phyloP scores from a whole-genome alignment of 2,113 vertebrate species.

The Oreocharis arfaki region DNA sequence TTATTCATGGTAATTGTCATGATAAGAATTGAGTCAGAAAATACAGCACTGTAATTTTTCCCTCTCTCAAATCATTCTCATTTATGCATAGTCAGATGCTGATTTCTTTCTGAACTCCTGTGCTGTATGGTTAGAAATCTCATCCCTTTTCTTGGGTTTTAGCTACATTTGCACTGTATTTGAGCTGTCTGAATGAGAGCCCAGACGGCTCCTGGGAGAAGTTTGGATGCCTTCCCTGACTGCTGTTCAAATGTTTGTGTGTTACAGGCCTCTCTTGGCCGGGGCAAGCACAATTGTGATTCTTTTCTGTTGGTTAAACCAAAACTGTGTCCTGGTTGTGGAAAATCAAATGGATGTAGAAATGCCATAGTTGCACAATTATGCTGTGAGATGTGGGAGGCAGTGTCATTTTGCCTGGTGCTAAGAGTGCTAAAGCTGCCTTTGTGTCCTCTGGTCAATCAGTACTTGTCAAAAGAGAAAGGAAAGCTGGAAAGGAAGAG shows the following conservation, averaged over 20 bases:
- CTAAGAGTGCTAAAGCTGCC: not conserved
- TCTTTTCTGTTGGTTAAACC: not conserved
- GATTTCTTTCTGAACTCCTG: not conserved
- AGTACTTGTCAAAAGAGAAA: not conserved
- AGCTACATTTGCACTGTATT: not conserved
- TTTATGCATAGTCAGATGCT: not conserved
- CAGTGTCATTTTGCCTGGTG: not conserved
- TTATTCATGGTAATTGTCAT: not conserved
- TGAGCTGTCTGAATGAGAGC: not conserved
- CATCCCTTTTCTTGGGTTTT: not conserved
- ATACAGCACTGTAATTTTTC: not conserved
- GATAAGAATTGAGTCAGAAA: not conserved
- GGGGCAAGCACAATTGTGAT: not conserved
- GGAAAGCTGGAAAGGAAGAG: not conserved
- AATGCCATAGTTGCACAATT: not conserved
- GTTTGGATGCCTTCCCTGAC: not conserved
- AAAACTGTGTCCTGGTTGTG: not conserved
- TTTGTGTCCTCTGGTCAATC: not conserved
- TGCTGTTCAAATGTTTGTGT: not conserved
- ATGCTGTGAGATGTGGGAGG: not conserved
- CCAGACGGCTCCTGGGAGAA: not conserved
- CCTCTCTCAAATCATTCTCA: not conserved
- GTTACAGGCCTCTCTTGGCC: not conserved
- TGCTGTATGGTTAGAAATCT: not conserved
- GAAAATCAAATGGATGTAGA: not conserved